These are phyloP conservation scores for Pseudomyrmex cubaensis DNA, from an alignment of 1,140 invertebrate species.

Conservation along the genomic window DNA sequence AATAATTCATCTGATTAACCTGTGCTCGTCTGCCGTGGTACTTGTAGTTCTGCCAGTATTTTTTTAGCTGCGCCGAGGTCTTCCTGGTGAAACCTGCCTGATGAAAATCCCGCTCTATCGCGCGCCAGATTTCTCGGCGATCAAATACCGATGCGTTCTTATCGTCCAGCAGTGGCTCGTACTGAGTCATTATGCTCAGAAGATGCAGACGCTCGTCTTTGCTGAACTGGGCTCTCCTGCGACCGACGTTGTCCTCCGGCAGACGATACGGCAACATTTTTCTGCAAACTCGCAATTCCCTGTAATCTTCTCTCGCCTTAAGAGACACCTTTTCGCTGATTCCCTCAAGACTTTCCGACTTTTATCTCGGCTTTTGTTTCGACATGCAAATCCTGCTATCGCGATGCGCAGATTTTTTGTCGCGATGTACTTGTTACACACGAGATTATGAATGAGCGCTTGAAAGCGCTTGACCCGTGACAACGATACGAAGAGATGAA, in stretches of 20 bases:
- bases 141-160: conserved; percentile 68
- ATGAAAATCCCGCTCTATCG: conserved; percentile 71
- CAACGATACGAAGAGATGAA: background rate
- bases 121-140: conserved; percentile 69
- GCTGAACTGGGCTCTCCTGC: conserved; percentile 68
- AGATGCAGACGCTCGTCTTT: conserved; percentile 69
- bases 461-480: conserved; percentile 30
- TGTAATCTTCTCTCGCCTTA: no score
- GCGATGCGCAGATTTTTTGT: conserved; percentile 48
- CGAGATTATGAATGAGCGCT: background rate
- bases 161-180: conserved; percentile 68
- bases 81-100: conserved; percentile 62
- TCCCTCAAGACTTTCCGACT: background rate
- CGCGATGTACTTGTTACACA: conserved; percentile 3
- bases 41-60: conserved; percentile 75
- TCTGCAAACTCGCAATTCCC: background rate
- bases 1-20: conserved; percentile 10
- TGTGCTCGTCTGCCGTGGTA: conserved; percentile 68
- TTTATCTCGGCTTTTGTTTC: conserved; percentile 52
- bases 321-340: background rate
- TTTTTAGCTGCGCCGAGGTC: conserved; percentile 72
- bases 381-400: conserved; percentile 34
- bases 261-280: conserved; percentile 42
- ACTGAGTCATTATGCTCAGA: conserved; percentile 66
- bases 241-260: conserved; percentile 14